A percentile compares a stretch with the other conserved stretches of the same genome.
Conservation (phyloP, 2,113 vertebrate species). For the Rutilus rutilus region DNA sequence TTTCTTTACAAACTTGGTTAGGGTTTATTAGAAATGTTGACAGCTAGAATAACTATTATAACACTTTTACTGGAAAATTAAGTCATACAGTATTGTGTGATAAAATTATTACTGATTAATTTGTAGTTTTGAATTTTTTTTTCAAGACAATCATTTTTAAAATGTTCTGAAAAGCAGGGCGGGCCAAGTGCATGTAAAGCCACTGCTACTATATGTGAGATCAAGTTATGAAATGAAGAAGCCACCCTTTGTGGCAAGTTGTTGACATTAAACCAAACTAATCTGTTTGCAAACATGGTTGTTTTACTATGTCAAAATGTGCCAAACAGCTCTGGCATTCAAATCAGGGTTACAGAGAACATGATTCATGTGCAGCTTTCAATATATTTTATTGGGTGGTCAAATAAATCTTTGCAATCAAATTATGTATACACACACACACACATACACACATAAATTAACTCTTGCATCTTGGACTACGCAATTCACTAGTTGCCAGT, state of each 20-base stretch:
- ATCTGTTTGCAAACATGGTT: slow-evolving; percentile 77
- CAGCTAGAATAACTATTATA: background rate
- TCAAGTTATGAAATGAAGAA: slow-evolving; percentile 51
- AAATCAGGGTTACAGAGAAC: slow-evolving; percentile 28
- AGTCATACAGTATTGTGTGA: background rate
- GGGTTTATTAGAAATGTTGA: too few relatives aligned
- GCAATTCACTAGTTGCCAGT: slow-evolving; percentile 62
- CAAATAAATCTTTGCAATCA: slow-evolving; percentile 39
- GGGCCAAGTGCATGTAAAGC: slow-evolving; percentile 48
- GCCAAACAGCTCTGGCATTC: slow-evolving; percentile 47
- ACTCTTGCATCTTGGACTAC: slow-evolving; percentile 8
- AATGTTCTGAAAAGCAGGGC: background rate
- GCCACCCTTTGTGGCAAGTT: slow-evolving; percentile 71
- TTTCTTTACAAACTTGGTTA: too few relatives aligned
- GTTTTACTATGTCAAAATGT: slow-evolving; percentile 71
- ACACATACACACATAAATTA: too few relatives aligned
- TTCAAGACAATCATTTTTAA: background rate
- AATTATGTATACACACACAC: background rate
- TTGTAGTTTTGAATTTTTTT: background rate
- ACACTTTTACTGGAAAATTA: background rate
- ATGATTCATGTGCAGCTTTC: slow-evolving; percentile 71
- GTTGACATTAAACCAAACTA: slow-evolving; percentile 78
- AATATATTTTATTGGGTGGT: slow-evolving; percentile 54
- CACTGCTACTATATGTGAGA: slow-evolving; percentile 55
- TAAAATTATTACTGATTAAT: background rate